Evolutionary conservation across 2,888 invertebrate species (phyloP), one percentile per base, ranked within the genome.

Genomic region (Phyto melanocephala): DNA sequence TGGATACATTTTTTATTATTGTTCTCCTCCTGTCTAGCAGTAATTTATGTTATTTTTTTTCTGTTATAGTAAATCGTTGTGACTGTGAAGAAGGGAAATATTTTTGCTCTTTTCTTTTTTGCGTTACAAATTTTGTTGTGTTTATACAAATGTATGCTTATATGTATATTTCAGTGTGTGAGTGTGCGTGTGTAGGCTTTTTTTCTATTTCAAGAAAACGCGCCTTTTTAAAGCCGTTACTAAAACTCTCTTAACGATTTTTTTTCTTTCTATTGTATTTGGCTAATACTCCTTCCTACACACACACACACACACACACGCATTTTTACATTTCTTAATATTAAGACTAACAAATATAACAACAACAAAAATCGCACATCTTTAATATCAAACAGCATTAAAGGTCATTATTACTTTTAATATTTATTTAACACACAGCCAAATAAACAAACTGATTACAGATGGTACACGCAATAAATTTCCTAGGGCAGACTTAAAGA

Each of bases 201-300:
- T n/a, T n/a, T n/a, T n/a, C n/a, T n/a, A n/a, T n/a, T 35, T 6
- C 15, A 28, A 17, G 50, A 81, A 82, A 82, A 76, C 75, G 82
- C 82, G 79, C 79, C 71, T 75, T 82, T 82, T 82, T 79, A 1
- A 13, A 52, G 15, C 35, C 54, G 17, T 15, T 17, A 11, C 33
- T n/a, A 58, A 65, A 60, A 7, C 58, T 81, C 60, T 71, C 45
- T 72, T 52, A 42, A 60, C 42, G 47, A 11, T 52, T 37, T 60
- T 24, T 45, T 24, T 17, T 37, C 10, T 42, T 75, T 63, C 28
- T 10, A 28, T 28, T 28, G 11, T 35, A 13, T 58, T 40, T 42
- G 15, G n/a, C n/a, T n/a, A n/a, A n/a, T n/a, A 15, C 40, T 37
- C 42, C 24, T 24, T 24, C 6, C 35, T 65, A 22, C 17, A 22